Evolutionary conservation across 2,113 vertebrate species (phyloP).

Genomic region (Dipodomys merriami): DNA sequence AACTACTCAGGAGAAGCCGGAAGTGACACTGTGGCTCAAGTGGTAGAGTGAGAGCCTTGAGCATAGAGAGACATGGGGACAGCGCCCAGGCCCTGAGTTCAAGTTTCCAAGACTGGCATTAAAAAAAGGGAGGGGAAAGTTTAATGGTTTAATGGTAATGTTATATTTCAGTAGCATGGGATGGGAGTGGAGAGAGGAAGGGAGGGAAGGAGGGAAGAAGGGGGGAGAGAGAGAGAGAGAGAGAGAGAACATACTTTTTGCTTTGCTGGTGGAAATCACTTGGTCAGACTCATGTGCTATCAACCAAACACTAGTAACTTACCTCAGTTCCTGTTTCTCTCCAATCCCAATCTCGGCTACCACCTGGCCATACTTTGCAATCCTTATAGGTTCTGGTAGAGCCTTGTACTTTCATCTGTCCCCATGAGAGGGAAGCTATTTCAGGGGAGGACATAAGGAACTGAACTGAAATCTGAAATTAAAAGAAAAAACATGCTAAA

Average conservation of each 20-base stretch:
- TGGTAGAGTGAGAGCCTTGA: too few species aligned
- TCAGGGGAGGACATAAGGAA: slow-evolving; percentile 93
- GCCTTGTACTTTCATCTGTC: slow-evolving; percentile 95
- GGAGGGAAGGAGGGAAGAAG: too few species aligned
- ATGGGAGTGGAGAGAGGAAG: too few species aligned
- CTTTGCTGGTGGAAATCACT: slow-evolving; percentile 1
- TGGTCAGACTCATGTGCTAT: neutral
- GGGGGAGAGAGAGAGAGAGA: neutral
- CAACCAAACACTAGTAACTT: slow-evolving; percentile 79
- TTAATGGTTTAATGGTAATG: neutral
- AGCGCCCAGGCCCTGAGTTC: too few species aligned
- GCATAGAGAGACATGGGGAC: too few species aligned
- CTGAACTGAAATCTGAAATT: slow-evolving; percentile 77
- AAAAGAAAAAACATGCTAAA: slow-evolving; percentile 50
- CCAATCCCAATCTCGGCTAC: slow-evolving; percentile 97
- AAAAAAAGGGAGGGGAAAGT: neutral
- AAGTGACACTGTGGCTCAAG: too few species aligned
- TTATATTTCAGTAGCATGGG: neutral
- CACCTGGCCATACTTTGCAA: slow-evolving; percentile 98
- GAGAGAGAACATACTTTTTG: neutral
- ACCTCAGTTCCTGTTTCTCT: slow-evolving; percentile 96
- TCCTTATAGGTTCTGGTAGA: slow-evolving; percentile 93
- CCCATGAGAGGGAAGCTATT: slow-evolving; percentile 95
- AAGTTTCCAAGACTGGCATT: too few species aligned
- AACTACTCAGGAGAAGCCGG: too few species aligned